phyloP scores from a whole-genome alignment of 1,140 invertebrate species.

The Octopus bimaculoides region DNA sequence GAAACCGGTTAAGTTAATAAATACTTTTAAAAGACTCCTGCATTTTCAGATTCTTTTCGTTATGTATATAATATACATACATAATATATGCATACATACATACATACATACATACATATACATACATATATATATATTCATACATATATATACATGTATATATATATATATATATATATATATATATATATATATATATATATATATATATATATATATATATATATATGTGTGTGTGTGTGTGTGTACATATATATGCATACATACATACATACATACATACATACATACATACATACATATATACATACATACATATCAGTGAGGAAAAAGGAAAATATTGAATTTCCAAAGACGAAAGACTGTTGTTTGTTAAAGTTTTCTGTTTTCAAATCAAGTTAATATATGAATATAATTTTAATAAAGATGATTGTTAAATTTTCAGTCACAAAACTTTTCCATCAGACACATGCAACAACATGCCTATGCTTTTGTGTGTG shows the following conservation, averaged over 20 bases:
- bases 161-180: too few relatives aligned
- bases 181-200: too few relatives aligned
- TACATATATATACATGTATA: too few relatives aligned
- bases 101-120: too few relatives aligned
- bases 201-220: too few relatives aligned
- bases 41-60: too few relatives aligned
- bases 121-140: too few relatives aligned
- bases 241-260: constrained; percentile 9
- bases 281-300: constrained; percentile 15
- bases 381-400: not conserved
- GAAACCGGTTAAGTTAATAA: too few relatives aligned
- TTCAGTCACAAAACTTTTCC: not conserved
- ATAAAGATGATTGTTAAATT: not conserved
- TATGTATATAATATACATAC: too few relatives aligned
- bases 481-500: not conserved
- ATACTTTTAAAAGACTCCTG: too few relatives aligned
- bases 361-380: not conserved
- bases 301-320: constrained; percentile 11
- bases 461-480: not conserved
- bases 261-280: constrained; percentile 18
- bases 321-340: not conserved
- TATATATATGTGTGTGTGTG: too few relatives aligned
- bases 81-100: too few relatives aligned
- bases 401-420: not conserved
- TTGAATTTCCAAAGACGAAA: not conserved